Base-by-base conservation (phyloP, 92 coral and sea anemone genomes). In the Zoanthus sociatus region DNA sequence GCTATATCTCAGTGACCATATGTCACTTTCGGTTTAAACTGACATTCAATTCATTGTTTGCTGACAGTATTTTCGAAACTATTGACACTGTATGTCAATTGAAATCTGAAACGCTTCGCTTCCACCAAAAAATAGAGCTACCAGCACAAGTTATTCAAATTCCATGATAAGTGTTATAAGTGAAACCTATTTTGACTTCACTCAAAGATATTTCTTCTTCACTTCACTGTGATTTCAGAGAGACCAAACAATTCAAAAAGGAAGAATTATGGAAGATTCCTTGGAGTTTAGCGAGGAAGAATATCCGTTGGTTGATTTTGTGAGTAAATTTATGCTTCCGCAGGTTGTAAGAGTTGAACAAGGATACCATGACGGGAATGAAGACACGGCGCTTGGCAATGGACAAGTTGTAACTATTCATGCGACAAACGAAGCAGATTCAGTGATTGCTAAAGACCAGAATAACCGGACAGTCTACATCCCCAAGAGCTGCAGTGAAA, bases 401-500 rank as follows among this genome's bases (percentile, higher is more conserved):
- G 90, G 90, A 10, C 82, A 88, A 72, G 73, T 88, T n/a, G 50
- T 88, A 15, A 81, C 90, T 4, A 46, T 88, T 20, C 90, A 88
- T 10, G 82, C 81, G 12, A n/a, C 67, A 18, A 73, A 50, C 46
- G 90, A 79, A 81, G 77, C 81, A 45, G 73, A 61, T 30, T 68
- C 33, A 14, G 81, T 88, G 14, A 32, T 53, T 4, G 90, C 73
- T 48, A 86, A 81, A 56, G 90, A 88, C 67, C 72, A 53, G 12
- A 73, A 79, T 30, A 82, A 73, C 0, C 44, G 77, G 26, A 44
- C 44, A 15, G 55, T 81, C 1, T 32, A 56, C 16, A 63, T 88
- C 5, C 47, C 58, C 6, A 55, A 71, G 33, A 58, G 51, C n/a
- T 88, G 76, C 60, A 78, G 87, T 9, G 30, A 79, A 46, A 64